Percentiles rank a stretch among this genome's conserved stretches.
Conservation (phyloP, 2,888 invertebrate genomes). For the Hanleya hanleyi region DNA sequence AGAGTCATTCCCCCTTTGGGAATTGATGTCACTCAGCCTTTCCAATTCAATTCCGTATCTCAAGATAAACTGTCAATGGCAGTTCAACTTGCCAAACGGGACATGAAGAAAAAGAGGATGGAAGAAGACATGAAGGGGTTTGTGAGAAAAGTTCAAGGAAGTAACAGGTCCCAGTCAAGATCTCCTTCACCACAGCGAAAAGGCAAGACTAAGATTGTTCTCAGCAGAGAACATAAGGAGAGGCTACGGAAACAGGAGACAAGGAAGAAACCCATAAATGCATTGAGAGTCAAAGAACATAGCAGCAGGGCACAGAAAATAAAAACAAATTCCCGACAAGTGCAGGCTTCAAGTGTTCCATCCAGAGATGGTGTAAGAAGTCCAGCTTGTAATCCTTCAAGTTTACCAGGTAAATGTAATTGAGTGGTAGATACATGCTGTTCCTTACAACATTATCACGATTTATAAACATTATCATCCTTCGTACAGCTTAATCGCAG, state of each 20-base stretch:
- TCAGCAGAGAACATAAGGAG: conserved; percentile 44
- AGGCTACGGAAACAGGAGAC: conserved; percentile 35
- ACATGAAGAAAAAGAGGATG: conserved; percentile 59
- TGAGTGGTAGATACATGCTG: too few relatives aligned
- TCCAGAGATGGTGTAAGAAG: too few relatives aligned
- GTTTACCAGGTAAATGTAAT: too few relatives aligned
- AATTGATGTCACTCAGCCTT: conserved; percentile 23
- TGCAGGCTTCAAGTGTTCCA: too few relatives aligned
- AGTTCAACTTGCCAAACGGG: conserved; percentile 60
- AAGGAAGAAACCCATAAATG: conserved; percentile 31
- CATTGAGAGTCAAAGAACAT: conserved; percentile 46
- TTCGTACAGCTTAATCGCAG: too few relatives aligned
- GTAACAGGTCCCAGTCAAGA: conserved; percentile 25
- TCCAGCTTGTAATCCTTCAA: too few relatives aligned
- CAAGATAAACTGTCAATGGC: conserved; percentile 62
- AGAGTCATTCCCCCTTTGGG: conserved; percentile 10
- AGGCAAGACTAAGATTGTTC: conserved; percentile 35
- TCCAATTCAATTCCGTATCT: conserved; percentile 51
- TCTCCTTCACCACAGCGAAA: background rate
- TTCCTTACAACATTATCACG: too few relatives aligned
- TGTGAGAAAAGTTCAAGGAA: background rate
- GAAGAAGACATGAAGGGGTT: conserved; percentile 22
- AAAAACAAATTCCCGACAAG: too few relatives aligned
- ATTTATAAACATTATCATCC: too few relatives aligned
- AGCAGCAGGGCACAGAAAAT: too few relatives aligned